These are phyloP conservation scores for Hoplodrina ambigua DNA, from an alignment of 2,888 invertebrate species.

Conservation along the genomic window DNA sequence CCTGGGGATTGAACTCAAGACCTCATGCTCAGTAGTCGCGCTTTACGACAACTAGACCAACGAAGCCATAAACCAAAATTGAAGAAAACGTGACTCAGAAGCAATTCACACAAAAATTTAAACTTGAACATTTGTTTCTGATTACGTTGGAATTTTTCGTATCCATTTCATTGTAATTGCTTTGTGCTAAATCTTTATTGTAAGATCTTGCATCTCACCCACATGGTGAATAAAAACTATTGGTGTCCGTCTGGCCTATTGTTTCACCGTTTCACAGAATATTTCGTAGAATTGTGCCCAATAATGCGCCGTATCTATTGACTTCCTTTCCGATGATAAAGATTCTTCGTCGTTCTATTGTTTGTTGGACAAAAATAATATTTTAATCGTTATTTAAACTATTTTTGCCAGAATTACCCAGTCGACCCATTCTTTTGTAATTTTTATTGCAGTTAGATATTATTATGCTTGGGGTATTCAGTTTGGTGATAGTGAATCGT, in stretches of 20 bases:
- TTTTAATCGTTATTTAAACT: constrained; percentile 84
- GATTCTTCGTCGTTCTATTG: constrained; percentile 79
- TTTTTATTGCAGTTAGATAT: constrained; percentile 79
- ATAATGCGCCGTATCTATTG: constrained; percentile 85
- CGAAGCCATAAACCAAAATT: constrained; percentile 3
- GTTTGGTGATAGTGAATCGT: constrained; percentile 57
- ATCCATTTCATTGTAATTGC: constrained; percentile 54
- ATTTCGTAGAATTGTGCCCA: constrained; percentile 80
- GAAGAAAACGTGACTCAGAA: constrained; percentile 39
- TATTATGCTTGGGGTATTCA: constrained; percentile 72
- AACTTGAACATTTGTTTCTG: constrained; percentile 54
- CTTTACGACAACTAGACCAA: too few species aligned
- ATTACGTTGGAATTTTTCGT: constrained; percentile 49
- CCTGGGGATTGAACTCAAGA: too few species aligned
- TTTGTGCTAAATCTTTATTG: constrained; percentile 59
- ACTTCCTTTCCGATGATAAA: constrained; percentile 88
- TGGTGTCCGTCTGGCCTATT: constrained; percentile 72
- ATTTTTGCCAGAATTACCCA: constrained; percentile 76
- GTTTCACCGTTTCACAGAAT: constrained; percentile 78
- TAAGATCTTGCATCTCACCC: constrained; percentile 58
- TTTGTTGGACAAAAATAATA: constrained; percentile 84
- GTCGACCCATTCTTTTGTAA: constrained; percentile 74
- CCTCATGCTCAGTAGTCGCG: too few species aligned
- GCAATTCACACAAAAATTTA: constrained; percentile 22
- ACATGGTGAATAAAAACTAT: constrained; percentile 77